A percentile compares a stretch with the other conserved stretches of the same genome.
These are phyloP conservation scores for Cantharis rufa DNA, from an alignment of 2,888 invertebrate genomes.

Conservation along the genomic window DNA sequence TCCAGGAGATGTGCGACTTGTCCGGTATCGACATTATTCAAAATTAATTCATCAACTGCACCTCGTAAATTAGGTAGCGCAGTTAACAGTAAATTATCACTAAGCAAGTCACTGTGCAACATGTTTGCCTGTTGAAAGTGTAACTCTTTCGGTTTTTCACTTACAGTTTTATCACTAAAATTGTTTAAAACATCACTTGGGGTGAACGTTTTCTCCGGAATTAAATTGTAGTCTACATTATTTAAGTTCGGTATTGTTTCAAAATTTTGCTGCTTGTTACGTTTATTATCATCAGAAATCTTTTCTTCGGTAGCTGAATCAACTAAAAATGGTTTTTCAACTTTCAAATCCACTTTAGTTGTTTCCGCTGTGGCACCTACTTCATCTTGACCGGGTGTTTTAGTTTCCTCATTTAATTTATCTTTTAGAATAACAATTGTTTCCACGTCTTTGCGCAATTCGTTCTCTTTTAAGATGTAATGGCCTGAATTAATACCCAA, in stretches of 20 bases:
- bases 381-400: background rate
- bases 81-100: slow-evolving; percentile 42
- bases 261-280: background rate
- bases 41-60: slow-evolving; percentile 48
- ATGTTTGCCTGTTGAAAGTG: background rate
- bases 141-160: background rate
- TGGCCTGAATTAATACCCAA: slow-evolving; percentile 48
- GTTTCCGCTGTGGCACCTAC: background rate
- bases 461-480: slow-evolving; percentile 49
- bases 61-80: slow-evolving; percentile 40
- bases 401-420: background rate
- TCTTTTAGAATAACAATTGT: background rate
- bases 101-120: slow-evolving; percentile 40
- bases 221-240: background rate
- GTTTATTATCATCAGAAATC: background rate
- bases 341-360: background rate
- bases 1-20: slow-evolving; percentile 46
- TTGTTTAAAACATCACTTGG: background rate
- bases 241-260: background rate
- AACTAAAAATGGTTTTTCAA: background rate
- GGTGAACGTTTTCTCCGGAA: background rate
- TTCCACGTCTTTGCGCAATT: slow-evolving; percentile 46
- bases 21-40: slow-evolving; percentile 45
- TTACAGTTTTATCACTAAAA: slow-evolving; percentile 3
- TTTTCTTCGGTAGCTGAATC: background rate